Percentiles rank a stretch among this genome's conserved stretches.
Evolutionary conservation across 2,797 vertebrate species (phyloP).

Genomic region (Cirrhinus mrigala): DNA sequence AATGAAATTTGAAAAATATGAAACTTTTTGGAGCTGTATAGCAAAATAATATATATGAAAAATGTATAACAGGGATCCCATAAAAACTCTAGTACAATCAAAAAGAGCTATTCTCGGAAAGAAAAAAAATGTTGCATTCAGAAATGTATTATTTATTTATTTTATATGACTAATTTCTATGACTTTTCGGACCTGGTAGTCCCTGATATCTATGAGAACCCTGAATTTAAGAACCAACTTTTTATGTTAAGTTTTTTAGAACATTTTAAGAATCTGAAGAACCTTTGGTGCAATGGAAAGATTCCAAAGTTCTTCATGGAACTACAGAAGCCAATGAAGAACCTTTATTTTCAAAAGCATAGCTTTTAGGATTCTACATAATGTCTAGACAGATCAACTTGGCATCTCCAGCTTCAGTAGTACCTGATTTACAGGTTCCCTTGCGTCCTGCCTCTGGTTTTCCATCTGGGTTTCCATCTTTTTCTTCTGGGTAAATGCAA

Average conservation of each 20-base stretch:
- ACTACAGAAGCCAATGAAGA: not conserved
- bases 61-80: not conserved
- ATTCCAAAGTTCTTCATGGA: not conserved
- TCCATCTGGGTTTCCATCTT: slow-evolving; percentile 40
- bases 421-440: slow-evolving; percentile 75
- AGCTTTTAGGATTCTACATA: not conserved
- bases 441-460: slow-evolving; percentile 59
- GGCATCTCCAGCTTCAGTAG: slow-evolving; percentile 13
- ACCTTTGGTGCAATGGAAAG: not conserved
- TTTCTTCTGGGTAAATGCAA: slow-evolving; percentile 69
- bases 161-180: not conserved
- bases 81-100: not conserved
- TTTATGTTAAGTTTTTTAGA: not conserved
- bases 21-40: not conserved
- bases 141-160: not conserved
- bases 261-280: not conserved
- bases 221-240: not conserved
- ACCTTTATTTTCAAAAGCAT: not conserved
- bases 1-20: not conserved
- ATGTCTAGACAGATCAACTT: not conserved
- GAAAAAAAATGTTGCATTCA: not conserved
- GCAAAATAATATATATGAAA: not conserved
- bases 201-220: not conserved
- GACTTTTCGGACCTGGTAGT: not conserved
- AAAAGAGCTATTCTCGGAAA: not conserved